Evolutionary conservation across 2,888 invertebrate genomes (phyloP), one percentile per base, ranked within the genome.

Genomic region (Odontocerum albicorne): DNA sequence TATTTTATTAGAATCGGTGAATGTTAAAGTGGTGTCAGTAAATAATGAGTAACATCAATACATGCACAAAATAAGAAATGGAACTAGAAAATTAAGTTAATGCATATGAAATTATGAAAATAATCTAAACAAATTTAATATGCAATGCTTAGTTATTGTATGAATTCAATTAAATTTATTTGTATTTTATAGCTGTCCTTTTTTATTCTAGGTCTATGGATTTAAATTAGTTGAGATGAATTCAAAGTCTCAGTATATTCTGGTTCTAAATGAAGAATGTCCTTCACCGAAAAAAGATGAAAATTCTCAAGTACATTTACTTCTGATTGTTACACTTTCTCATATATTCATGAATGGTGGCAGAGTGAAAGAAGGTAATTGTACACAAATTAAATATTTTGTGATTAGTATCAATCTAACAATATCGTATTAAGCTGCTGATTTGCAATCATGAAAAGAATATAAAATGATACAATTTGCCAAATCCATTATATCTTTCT

Each of bases 341-440:
- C 82, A 82, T 54, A 79, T 82, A 22, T 82, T 69, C 53, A 82
- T 82, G 81, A 68, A 66, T 7, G 75, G 76, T 3, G 74, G 73
- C 6, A 64, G 70, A 1, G 76, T 80, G 1, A 73, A 68, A 62
- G 79, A 80, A 70, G 79, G 81, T 81, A 64, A 33, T 16, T 20
- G 31, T 21, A 12, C 8, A 4, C n/a, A 8, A 21, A 7, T 13
- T 22, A n/a, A 2, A n/a, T 36, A n/a, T 19, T 21, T 16, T 2
- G 3, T n/a, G n/a, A n/a, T n/a, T n/a, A n/a, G n/a, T n/a, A n/a
- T n/a, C n/a, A n/a, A n/a, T n/a, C n/a, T n/a, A n/a, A n/a, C n/a
- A n/a, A n/a, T n/a, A n/a, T n/a, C n/a, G n/a, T 4, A 20, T 40
- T 40, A 10, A 19, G 17, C 8, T 8, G 19, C 19, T 13, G 4